Conservation (phyloP, 2,797 vertebrate genomes). For the Florisuga fusca region DNA sequence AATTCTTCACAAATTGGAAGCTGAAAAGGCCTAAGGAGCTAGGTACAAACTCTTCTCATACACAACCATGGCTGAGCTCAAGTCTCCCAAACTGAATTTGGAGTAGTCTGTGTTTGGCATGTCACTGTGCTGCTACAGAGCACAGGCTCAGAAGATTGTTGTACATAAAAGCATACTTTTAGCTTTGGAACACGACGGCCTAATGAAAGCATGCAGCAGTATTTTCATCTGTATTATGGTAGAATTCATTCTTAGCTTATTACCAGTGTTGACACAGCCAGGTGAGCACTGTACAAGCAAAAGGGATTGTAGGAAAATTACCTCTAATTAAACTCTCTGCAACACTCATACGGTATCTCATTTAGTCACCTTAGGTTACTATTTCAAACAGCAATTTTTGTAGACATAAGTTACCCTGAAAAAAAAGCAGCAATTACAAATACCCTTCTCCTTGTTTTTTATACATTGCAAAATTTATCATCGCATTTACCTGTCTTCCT, state of each 20-base stretch:
- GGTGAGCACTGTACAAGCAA: conserved; percentile 80
- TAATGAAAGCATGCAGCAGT: conserved; percentile 84
- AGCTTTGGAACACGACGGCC: conserved; percentile 77
- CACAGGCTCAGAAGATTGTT: conserved; percentile 67
- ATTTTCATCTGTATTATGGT: conserved; percentile 68
- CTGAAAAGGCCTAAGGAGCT: conserved; percentile 68
- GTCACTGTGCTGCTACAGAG: conserved; percentile 70
- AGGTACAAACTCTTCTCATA: conserved; percentile 69
- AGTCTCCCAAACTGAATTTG: conserved; percentile 65
- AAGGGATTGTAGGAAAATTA: conserved; percentile 73
- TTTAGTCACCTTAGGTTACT: conserved; percentile 80
- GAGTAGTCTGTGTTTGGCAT: conserved; percentile 74
- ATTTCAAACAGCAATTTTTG: conserved; percentile 78
- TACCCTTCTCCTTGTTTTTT: conserved; percentile 71
- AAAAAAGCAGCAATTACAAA: conserved; percentile 86
- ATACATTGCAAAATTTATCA: conserved; percentile 58
- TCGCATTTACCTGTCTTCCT: conserved; percentile 67
- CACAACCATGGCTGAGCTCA: conserved; percentile 69
- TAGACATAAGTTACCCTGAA: conserved; percentile 85
- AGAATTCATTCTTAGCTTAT: conserved; percentile 77
- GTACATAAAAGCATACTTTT: conserved; percentile 75
- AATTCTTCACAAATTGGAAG: conserved; percentile 79
- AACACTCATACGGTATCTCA: conserved; percentile 72
- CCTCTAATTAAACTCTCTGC: conserved; percentile 78
- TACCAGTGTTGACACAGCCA: conserved; percentile 82